A percentile compares a stretch with the other conserved stretches of the same genome.
Evolutionary conservation across 2,797 vertebrate genomes (phyloP).

Genomic region (Hoplostethus atlanticus): DNA sequence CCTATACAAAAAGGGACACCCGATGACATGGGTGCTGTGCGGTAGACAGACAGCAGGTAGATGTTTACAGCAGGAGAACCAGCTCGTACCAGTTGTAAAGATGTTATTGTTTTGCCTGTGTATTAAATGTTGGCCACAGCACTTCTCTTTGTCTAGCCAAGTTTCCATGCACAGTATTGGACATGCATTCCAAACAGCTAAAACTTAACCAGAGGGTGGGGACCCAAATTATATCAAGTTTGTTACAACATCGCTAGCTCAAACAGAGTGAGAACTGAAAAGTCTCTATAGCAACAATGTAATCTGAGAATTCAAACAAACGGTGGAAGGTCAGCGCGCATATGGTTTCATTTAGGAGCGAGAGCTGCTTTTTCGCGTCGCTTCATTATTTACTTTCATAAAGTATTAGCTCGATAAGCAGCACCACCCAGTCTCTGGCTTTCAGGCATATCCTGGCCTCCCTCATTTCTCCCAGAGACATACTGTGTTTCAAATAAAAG

Average conservation of each 20-base stretch:
- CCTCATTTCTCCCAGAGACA: slow-evolving; percentile 26
- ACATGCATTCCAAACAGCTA: slow-evolving; percentile 84
- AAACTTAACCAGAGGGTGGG: slow-evolving; percentile 84
- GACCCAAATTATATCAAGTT: slow-evolving; percentile 87
- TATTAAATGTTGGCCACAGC: slow-evolving; percentile 63
- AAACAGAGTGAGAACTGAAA: slow-evolving; percentile 78
- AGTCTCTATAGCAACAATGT: slow-evolving; percentile 85
- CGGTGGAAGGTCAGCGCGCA: slow-evolving; percentile 83
- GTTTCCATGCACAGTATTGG: slow-evolving; percentile 81
- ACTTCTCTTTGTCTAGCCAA: slow-evolving; percentile 63
- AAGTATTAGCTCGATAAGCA: slow-evolving; percentile 86
- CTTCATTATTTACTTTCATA: slow-evolving; percentile 87
- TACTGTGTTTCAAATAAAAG: slow-evolving; percentile 50
- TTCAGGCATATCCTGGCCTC: slow-evolving; percentile 62
- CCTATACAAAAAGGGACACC: slow-evolving; percentile 32
- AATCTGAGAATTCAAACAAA: slow-evolving; percentile 88
- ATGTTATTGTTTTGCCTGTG: slow-evolving; percentile 77
- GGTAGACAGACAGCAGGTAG: slow-evolving; percentile 28
- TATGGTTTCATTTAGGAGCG: slow-evolving; percentile 85
- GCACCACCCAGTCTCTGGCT: slow-evolving; percentile 80
- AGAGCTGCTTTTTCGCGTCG: slow-evolving; percentile 78
- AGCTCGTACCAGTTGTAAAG: slow-evolving; percentile 72
- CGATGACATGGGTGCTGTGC: slow-evolving; percentile 41
- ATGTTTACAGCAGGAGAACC: slow-evolving; percentile 51
- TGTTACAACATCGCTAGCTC: slow-evolving; percentile 85